Conservation (phyloP, 2,797 vertebrate genomes). For the Phrynocephalus vlangalii region DNA sequence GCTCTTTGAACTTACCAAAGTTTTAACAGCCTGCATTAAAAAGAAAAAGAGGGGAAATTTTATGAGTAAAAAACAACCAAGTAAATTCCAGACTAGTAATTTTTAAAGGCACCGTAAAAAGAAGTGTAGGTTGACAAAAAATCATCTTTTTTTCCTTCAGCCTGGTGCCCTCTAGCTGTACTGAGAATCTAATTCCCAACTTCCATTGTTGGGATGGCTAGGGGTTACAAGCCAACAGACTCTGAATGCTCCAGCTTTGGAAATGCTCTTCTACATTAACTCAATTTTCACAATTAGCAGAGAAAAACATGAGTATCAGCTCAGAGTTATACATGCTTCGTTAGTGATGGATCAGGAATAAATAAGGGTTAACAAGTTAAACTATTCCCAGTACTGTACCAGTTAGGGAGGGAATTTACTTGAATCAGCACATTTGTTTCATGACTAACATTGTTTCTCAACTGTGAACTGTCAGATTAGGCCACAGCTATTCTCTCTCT, state of each 20-base stretch:
- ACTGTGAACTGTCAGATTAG: not conserved
- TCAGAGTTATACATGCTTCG: not conserved
- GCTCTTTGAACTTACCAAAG: not conserved
- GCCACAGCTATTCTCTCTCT: not conserved
- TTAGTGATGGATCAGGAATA: not conserved
- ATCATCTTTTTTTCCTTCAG: not conserved
- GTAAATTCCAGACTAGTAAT: not conserved
- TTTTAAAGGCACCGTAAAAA: too few species aligned
- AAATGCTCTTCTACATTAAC: not conserved
- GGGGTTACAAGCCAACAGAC: not conserved
- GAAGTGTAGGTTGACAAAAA: not conserved
- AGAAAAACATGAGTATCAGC: not conserved
- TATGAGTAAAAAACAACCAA: not conserved
- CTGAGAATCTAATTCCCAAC: not conserved
- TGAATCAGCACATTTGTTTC: not conserved
- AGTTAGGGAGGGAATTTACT: not conserved
- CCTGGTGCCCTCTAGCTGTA: not conserved
- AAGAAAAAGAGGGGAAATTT: too few species aligned
- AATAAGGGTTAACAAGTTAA: not conserved
- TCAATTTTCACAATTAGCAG: not conserved
- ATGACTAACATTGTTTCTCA: not conserved
- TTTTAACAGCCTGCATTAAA: not conserved
- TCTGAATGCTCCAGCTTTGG: not conserved
- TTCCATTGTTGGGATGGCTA: not conserved
- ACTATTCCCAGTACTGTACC: not conserved